Evolutionary conservation across 2,888 invertebrate genomes (phyloP).

Genomic region (Schizaphis graminum): DNA sequence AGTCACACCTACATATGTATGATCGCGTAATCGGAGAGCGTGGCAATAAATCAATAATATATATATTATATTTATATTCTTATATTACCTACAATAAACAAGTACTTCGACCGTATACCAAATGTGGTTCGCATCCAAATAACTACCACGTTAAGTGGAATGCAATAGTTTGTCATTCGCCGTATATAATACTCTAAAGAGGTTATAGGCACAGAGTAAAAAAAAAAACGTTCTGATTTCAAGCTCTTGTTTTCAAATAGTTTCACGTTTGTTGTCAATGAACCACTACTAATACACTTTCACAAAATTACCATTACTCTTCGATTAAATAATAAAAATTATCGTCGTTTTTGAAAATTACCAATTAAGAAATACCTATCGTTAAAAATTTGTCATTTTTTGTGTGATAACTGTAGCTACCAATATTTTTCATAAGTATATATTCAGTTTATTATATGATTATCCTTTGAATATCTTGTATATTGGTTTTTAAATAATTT

Average conservation of each 20-base stretch:
- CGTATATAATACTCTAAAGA: slow-evolving; percentile 4
- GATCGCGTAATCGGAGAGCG: slow-evolving; percentile 54
- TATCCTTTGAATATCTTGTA: not conserved
- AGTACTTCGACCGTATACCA: slow-evolving; percentile 24
- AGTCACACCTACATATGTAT: slow-evolving; percentile 47
- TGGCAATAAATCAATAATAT: slow-evolving; percentile 55
- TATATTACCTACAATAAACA: slow-evolving; percentile 20
- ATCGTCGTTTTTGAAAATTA: not conserved
- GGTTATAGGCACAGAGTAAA: not conserved
- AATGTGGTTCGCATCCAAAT: slow-evolving; percentile 24
- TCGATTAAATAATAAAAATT: not conserved
- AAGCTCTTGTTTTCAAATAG: slow-evolving; percentile 60
- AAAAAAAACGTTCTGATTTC: slow-evolving; percentile 24
- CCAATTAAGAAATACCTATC: not conserved
- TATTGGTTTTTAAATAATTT: not conserved
- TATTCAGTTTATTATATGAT: not conserved
- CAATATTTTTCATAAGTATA: not conserved
- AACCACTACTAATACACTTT: slow-evolving; percentile 44
- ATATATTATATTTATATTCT: not conserved
- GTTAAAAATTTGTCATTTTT: not conserved
- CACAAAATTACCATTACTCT: slow-evolving; percentile 47
- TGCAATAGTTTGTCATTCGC: slow-evolving; percentile 46
- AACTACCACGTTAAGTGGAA: slow-evolving; percentile 6
- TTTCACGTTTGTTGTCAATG: slow-evolving; percentile 60
- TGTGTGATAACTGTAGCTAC: not conserved